Evolutionary conservation across 2,113 vertebrate genomes (phyloP), one percentile per base, ranked within the genome.

Genomic region (Climacteris rufus): DNA sequence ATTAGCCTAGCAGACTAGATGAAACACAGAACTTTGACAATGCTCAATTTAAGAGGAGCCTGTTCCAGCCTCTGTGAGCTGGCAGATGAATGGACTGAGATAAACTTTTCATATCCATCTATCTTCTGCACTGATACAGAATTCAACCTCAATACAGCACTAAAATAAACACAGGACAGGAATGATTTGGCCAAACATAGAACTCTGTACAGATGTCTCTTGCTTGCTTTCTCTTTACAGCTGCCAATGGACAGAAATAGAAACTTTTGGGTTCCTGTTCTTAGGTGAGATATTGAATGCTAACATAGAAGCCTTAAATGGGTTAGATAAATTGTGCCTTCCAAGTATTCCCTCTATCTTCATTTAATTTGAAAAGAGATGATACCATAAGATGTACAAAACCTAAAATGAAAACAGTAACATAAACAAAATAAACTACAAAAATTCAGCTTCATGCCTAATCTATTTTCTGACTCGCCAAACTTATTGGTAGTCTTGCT

Each of bases 211-310:
- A 64, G 30, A 17, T 28, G 49, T 13, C 31, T 61, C 45, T 39
- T 79, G 17, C 24, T 53, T 64, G 39, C 19, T 63, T 68, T 87
- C 42, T 50, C 57, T 75, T 75, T 59, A 49, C 6, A 79, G 49
- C 8, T 0, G 0, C 30, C 13, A 42, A 53, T 2, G 78, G 40
- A 47, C 5, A 76, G 53, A 68, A 64, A 77, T 3, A 37, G 13
- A 64, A 74, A 42, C 7, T 45, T 72, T 8, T 30, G 37, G 1
- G 0, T 54, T 87, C 40, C 35, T 68, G 6, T 72, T 89, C 27
- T 53, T 45, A 65, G 64, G 33, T 59, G 69, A 87, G 9, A 71
- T 14, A 40, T 24, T 42, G 60, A 40, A 75, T 56, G 39, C 27
- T 45, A n/a, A 79, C 68, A 42, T 9, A 54, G 56, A 56, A 71